phyloP scores from a whole-genome alignment of 2,797 vertebrate genomes.

The Sebastes taczanowskii region DNA sequence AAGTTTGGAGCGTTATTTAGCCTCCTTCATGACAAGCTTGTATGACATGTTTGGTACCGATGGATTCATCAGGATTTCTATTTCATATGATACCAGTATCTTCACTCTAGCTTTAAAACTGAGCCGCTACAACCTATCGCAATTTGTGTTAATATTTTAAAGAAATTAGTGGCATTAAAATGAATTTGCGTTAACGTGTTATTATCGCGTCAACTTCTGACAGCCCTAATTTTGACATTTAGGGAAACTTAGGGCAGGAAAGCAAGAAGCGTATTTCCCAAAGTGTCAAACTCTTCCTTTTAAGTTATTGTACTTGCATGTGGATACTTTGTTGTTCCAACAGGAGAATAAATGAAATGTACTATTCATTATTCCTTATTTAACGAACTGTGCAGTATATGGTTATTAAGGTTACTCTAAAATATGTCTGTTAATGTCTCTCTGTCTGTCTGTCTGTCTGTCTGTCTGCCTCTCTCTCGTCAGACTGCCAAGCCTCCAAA shows the following conservation, averaged over 20 bases:
- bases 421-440: background rate
- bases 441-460: background rate
- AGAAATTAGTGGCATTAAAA: too few species aligned
- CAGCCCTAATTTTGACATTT: background rate
- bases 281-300: background rate
- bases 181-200: too few species aligned
- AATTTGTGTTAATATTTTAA: too few species aligned
- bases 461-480: background rate
- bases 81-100: too few species aligned
- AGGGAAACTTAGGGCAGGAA: background rate
- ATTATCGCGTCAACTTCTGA: too few species aligned
- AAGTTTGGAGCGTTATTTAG: too few species aligned
- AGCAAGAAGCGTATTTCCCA: background rate
- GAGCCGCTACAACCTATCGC: too few species aligned
- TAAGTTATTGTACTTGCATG: background rate
- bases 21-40: too few species aligned
- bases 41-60: too few species aligned
- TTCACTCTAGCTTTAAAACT: too few species aligned
- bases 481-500: conserved; percentile 68
- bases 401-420: background rate
- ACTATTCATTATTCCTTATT: background rate
- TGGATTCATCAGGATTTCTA: too few species aligned
- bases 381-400: background rate
- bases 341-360: background rate
- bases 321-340: background rate